Evolutionary conservation across 2,797 vertebrate species (phyloP).

Genomic region (Poeciliopsis paucimaculata): DNA sequence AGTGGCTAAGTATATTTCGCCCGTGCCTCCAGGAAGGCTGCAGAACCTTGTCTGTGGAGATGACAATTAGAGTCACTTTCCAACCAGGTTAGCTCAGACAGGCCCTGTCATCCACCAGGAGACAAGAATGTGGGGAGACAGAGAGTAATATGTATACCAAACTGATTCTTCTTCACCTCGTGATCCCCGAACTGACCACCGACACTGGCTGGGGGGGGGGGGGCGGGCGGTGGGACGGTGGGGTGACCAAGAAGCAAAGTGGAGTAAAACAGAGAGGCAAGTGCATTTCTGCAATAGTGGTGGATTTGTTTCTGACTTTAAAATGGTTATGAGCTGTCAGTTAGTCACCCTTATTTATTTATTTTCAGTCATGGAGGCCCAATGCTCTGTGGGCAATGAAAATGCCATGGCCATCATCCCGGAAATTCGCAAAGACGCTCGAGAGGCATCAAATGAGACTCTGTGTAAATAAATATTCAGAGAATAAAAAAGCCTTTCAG

Average conservation of each 20-base stretch:
- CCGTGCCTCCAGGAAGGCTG: constrained; percentile 78
- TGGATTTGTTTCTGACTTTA: constrained; percentile 71
- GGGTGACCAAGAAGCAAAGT: constrained; percentile 35
- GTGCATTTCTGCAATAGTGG: constrained; percentile 63
- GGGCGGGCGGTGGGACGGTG: background rate
- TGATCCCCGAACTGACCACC: constrained; percentile 82
- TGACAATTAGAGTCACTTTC: constrained; percentile 89
- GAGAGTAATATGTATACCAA: constrained; percentile 83
- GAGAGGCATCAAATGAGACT: constrained; percentile 19
- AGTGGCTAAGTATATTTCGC: constrained; percentile 85
- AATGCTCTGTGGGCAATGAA: constrained; percentile 65
- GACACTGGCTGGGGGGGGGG: constrained; percentile 24
- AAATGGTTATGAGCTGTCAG: constrained; percentile 74
- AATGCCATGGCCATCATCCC: constrained; percentile 54
- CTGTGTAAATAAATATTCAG: constrained; percentile 55
- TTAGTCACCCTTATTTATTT: constrained; percentile 66
- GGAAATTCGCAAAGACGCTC: constrained; percentile 42
- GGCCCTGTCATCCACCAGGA: constrained; percentile 79
- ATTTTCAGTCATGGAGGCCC: constrained; percentile 56
- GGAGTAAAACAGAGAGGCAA: constrained; percentile 46
- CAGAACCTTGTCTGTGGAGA: constrained; percentile 85
- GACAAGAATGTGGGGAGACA: constrained; percentile 80
- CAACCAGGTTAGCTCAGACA: constrained; percentile 84
- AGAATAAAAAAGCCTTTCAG: constrained; percentile 20
- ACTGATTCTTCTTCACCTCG: constrained; percentile 80